phyloP scores from a whole-genome alignment of 2,113 vertebrate genomes.

The Dolichallabes microphthalmus region DNA sequence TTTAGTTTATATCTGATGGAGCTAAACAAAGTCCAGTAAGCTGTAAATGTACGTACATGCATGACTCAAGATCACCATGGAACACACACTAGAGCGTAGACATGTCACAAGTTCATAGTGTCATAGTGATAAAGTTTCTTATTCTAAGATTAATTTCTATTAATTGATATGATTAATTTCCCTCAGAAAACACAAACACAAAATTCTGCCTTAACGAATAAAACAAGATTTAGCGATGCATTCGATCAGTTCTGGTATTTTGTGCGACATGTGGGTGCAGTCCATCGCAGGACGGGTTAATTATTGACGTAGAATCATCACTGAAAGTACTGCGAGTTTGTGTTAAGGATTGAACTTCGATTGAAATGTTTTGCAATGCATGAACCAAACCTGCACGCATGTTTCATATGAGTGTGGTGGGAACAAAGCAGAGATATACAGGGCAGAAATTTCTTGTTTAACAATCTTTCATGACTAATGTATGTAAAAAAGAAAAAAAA shows the following conservation, averaged over 20 bases:
- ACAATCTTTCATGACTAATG: not conserved
- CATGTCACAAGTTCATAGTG: not conserved
- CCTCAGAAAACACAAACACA: not conserved
- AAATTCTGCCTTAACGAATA: not conserved
- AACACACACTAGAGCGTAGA: not conserved
- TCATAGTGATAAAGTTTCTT: not conserved
- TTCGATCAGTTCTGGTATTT: not conserved
- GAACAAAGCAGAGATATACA: not conserved
- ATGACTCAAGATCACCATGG: not conserved
- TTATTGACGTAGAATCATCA: slow-evolving; percentile 24
- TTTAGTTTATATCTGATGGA: not conserved
- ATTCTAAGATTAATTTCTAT: not conserved
- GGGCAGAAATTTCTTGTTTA: no score
- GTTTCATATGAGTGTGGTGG: not conserved
- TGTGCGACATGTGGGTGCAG: not conserved
- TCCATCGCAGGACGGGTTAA: slow-evolving; percentile 24
- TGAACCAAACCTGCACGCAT: not conserved
- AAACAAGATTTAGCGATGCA: not conserved
- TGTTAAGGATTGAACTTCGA: slow-evolving; percentile 29
- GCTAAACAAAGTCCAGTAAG: not conserved
- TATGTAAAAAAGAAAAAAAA: no score
- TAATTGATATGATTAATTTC: no score
- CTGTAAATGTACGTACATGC: not conserved
- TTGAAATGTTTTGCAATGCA: not conserved
- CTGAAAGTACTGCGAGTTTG: not conserved